phyloP scores from a whole-genome alignment of 1,140 invertebrate genomes.

The Rhopalosiphum maidis region DNA sequence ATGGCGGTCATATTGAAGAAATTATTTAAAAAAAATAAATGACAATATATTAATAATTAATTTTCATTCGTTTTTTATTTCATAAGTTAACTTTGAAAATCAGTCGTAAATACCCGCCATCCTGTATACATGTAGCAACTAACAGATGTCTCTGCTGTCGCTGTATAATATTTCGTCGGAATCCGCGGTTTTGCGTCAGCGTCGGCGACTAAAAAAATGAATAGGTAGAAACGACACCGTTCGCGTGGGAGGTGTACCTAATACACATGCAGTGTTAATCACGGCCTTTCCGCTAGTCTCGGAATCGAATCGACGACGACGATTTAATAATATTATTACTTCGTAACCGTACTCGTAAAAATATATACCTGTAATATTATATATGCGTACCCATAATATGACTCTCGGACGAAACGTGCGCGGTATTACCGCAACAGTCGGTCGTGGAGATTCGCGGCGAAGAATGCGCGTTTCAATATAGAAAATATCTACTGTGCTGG shows the following conservation, averaged over 20 bases:
- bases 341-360: not conserved
- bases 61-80: too few species aligned
- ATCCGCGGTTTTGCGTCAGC: too few species aligned
- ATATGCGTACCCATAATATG: not conserved
- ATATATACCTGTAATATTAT: too few species aligned
- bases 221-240: too few species aligned
- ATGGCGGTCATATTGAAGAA: too few species aligned
- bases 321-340: not conserved
- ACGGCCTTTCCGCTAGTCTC: not conserved
- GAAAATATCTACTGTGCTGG: not conserved
- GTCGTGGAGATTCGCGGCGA: not conserved
- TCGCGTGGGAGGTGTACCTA: not conserved
- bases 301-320: not conserved
- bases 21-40: too few species aligned
- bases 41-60: too few species aligned
- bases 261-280: not conserved
- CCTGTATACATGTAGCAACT: not conserved
- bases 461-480: not conserved
- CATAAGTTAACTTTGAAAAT: too few species aligned
- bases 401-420: not conserved
- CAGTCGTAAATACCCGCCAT: too few species aligned
- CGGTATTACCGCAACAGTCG: not conserved
- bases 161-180: too few species aligned
- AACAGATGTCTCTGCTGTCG: too few species aligned
- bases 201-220: too few species aligned